phyloP scores from a whole-genome alignment of 2,113 vertebrate species.

The Gambusia holbrooki region DNA sequence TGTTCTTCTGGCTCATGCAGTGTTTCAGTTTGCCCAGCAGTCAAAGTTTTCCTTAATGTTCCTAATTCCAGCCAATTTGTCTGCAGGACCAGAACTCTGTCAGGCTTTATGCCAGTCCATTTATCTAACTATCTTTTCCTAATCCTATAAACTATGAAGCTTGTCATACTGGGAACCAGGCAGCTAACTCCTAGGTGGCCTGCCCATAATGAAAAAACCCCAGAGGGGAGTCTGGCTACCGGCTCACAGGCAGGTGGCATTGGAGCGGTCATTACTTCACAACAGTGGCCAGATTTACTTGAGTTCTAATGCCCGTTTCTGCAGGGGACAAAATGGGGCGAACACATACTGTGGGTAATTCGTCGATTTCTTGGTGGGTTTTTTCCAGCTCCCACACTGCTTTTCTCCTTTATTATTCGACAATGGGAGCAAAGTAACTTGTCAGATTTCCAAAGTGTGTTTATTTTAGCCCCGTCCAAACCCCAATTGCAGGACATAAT shows the following conservation, averaged over 20 bases:
- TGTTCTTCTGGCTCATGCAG: constrained; percentile 33
- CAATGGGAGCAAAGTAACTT: constrained; percentile 59
- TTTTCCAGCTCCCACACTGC: constrained; percentile 54
- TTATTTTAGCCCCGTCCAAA: constrained; percentile 57
- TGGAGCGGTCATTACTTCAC: constrained; percentile 77
- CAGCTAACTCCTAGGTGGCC: constrained; percentile 69
- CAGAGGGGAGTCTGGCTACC: constrained; percentile 66
- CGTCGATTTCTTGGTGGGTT: constrained; percentile 66
- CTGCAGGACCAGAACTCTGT: constrained; percentile 59
- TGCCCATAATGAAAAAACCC: constrained; percentile 74
- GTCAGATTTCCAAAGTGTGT: constrained; percentile 57
- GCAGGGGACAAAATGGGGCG: constrained; percentile 62
- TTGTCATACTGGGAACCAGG: constrained; percentile 60
- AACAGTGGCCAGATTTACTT: constrained; percentile 69
- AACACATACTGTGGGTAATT: constrained; percentile 66
- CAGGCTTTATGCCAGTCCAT: constrained; percentile 66
- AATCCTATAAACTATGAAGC: constrained; percentile 76
- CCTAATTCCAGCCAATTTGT: constrained; percentile 64
- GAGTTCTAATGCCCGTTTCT: constrained; percentile 60
- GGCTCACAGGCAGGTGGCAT: constrained; percentile 73
- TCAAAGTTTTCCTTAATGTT: constrained; percentile 57
- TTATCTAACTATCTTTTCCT: constrained; percentile 74
- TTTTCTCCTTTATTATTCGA: constrained; percentile 57
- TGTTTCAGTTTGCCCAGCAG: constrained; percentile 24
- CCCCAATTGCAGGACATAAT: constrained; percentile 57